Conservation (phyloP, 2,888 invertebrate species). For the Hipparchia semele region DNA sequence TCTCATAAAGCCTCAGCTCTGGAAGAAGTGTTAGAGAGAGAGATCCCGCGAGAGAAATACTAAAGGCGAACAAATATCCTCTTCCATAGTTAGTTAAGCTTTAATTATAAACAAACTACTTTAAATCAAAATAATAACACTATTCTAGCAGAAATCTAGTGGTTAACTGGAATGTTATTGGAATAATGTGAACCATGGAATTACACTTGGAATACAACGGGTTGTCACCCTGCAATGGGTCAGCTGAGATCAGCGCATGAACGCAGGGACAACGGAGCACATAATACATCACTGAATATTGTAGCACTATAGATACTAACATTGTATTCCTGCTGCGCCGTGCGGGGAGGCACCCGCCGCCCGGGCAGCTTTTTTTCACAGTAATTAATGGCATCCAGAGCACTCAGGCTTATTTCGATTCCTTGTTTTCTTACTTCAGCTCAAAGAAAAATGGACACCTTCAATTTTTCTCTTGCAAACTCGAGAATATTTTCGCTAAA, state of each 20-base stretch:
- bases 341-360: conserved; percentile 34
- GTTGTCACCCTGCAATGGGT: conserved; percentile 51
- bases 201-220: neutral
- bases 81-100: no score
- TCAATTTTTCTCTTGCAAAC: neutral
- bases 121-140: no score
- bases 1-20: no score
- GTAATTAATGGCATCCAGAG: conserved; percentile 53
- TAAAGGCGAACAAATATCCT: no score
- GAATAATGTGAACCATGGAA: neutral
- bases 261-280: conserved; percentile 45
- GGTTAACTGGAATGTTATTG: no score
- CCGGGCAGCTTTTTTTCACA: conserved; percentile 43
- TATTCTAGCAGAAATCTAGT: no score
- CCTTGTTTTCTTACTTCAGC: conserved; percentile 47
- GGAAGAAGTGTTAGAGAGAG: no score
- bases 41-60: no score
- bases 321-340: conserved; percentile 45
- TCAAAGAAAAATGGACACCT: conserved; percentile 41
- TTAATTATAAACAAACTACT: no score
- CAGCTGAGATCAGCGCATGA: conserved; percentile 41
- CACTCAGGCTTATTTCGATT: conserved; percentile 53
- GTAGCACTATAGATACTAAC: conserved; percentile 38
- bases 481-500: neutral
- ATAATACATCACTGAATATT: conserved; percentile 50